Evolutionary conservation across 2,113 vertebrate genomes (phyloP), one percentile per base, ranked within the genome.

Genomic region (Melanostigma gelatinosum): DNA sequence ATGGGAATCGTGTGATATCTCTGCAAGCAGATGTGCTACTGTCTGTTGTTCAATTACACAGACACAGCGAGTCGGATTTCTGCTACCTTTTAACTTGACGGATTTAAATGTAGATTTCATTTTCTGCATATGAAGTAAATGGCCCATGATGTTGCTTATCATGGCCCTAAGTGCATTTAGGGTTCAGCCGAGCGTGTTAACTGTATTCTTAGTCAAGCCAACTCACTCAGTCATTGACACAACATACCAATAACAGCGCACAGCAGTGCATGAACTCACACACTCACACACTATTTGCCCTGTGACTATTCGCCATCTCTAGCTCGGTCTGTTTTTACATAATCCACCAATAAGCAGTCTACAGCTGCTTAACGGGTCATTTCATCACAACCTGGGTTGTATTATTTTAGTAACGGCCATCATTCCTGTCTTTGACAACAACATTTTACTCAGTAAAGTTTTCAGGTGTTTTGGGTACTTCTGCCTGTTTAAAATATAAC

Each of bases 61-160:
- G 68, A 86, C 66, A 81, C 68, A 63, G 70, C 66, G 13, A 76
- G 78, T 78, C 32, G 48, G 87, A 92, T 93, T 91, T 86, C 79
- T 54, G 72, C 82, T 79, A 77, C 81, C 82, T 91, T 89, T 88
- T 90, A 87, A 91, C 79, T 89, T 84, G 83, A 86, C 36, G 54
- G 76, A 79, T 93, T 89, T 89, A 85, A 86, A 86, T 83, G 80
- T 83, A 88, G 71, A 89, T 91, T 88, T 86, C n/a, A 86, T 91
- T 90, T 86, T 66, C 72, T 87, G 86, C 44, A 67, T 73, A 77
- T 87, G 78, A 91, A 89, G 77, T 79, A 82, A 93, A 93, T 89
- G 86, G 81, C 40, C 86, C 83, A 5, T 90, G 87, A 93, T 65
- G 70, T 24, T 84, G 74, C 82, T 88, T 85, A 89, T 85, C 84